phyloP scores from a whole-genome alignment of 2,797 vertebrate genomes.

The Glyptemys insculpta region DNA sequence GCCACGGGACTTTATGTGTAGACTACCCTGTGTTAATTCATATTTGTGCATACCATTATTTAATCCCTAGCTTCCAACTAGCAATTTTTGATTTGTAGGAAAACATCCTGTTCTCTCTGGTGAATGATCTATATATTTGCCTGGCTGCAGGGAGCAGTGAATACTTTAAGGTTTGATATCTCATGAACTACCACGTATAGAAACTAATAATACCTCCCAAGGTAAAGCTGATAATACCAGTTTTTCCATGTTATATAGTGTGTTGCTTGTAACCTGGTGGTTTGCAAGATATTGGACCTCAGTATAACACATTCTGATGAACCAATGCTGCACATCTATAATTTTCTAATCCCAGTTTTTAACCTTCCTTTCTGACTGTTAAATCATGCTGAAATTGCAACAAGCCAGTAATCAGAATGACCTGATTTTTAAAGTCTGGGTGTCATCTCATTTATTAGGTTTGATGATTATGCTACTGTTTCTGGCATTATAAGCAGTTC shows the following conservation, averaged over 20 bases:
- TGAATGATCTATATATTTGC: neutral
- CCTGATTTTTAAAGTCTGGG: neutral
- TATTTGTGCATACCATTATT: neutral
- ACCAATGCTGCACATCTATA: neutral
- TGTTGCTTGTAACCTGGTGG: neutral
- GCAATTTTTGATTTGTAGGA: neutral
- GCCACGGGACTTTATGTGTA: neutral
- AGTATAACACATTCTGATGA: accelerated
- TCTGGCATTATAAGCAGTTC: neutral
- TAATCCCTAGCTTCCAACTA: neutral
- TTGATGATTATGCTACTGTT: neutral
- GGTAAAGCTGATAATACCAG: neutral
- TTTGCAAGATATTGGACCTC: accelerated
- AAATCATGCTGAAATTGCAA: neutral
- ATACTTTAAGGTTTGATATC: neutral
- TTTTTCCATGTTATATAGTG: accelerated
- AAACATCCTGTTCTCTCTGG: neutral
- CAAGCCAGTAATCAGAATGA: neutral
- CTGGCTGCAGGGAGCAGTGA: neutral
- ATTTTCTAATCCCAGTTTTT: neutral
- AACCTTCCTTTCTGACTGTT: neutral
- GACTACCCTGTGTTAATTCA: neutral
- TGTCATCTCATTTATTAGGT: neutral
- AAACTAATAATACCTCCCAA: accelerated
- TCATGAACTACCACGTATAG: accelerated